These are phyloP conservation scores for Lordiphosa fenestrarum DNA, from an alignment of 2,888 invertebrate species.

Conservation along the genomic window DNA sequence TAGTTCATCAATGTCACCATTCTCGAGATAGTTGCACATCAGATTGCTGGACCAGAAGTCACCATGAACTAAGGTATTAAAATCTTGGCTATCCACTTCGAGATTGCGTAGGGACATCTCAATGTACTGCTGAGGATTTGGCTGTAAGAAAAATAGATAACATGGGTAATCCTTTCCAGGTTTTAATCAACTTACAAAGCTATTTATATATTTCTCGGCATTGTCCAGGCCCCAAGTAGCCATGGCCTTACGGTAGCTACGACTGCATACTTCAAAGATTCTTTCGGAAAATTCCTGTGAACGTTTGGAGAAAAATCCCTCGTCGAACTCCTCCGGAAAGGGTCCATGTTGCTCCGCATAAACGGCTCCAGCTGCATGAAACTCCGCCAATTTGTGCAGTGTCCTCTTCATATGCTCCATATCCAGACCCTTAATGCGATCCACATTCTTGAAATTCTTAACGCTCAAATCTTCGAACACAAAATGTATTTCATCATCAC, in stretches of 20 bases:
- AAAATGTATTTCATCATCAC: constrained; percentile 54
- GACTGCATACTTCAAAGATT: constrained; percentile 11
- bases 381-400: constrained; percentile 71
- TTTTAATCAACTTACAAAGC: constrained; percentile 43
- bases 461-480: constrained; percentile 72
- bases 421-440: constrained; percentile 71
- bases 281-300: not conserved
- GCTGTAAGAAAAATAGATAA: constrained; percentile 33
- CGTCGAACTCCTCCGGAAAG: constrained; percentile 46
- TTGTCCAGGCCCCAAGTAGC: constrained; percentile 54
- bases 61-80: constrained; percentile 75
- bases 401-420: constrained; percentile 60
- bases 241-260: constrained; percentile 53
- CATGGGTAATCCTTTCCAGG: too few relatives aligned
- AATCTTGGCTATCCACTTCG: constrained; percentile 39
- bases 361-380: constrained; percentile 76
- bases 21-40: constrained; percentile 64
- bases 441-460: constrained; percentile 60
- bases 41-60: constrained; percentile 78
- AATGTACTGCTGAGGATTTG: constrained; percentile 51
- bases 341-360: constrained; percentile 62
- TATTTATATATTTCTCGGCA: constrained; percentile 53
- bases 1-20: constrained; percentile 55
- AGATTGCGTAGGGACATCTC: constrained; percentile 32
- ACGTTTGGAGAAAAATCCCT: constrained; percentile 42